Percentiles rank a stretch among this genome's conserved stretches.
Conservation (phyloP, 1,140 invertebrate genomes). For the Varroa destructor region DNA sequence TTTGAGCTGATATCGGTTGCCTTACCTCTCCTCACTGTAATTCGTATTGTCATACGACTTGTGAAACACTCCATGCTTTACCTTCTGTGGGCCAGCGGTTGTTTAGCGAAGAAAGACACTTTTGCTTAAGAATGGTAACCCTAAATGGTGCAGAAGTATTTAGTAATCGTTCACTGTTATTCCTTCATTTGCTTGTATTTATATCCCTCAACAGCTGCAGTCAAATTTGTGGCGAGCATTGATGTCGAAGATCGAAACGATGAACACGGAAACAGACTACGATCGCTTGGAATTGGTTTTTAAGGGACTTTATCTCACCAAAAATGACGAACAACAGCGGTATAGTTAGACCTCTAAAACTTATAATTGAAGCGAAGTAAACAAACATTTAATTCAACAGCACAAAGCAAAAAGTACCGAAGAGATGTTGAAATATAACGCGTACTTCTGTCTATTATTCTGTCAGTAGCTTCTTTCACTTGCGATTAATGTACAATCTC, state of each 20-base stretch:
- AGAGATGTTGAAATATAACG: too few relatives aligned
- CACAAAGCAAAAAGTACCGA: too few relatives aligned
- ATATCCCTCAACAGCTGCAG: constrained; percentile 27
- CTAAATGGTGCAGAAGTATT: constrained; percentile 34
- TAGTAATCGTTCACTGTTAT: constrained; percentile 2
- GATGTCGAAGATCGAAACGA: constrained; percentile 28
- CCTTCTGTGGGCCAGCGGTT: too few relatives aligned
- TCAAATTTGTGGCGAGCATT: constrained; percentile 34
- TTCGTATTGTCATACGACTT: constrained; percentile 35
- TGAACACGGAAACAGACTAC: constrained; percentile 54
- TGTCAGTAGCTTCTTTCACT: too few relatives aligned
- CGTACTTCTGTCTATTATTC: too few relatives aligned
- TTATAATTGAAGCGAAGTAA: too few relatives aligned
- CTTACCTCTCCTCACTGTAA: constrained; percentile 26
- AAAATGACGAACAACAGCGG: constrained; percentile 80
- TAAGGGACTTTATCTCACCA: constrained; percentile 63
- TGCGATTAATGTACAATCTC: too few relatives aligned
- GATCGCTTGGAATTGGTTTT: constrained; percentile 63
- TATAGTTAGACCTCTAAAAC: too few relatives aligned
- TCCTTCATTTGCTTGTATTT: constrained; percentile 4
- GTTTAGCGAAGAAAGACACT: too few relatives aligned
- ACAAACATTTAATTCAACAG: too few relatives aligned
- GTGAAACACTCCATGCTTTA: too few relatives aligned
- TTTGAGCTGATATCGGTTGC: constrained; percentile 27
- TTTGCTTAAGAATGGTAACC: constrained; percentile 39